phyloP scores from a whole-genome alignment of 2,888 invertebrate genomes.

The Eristalinus aeneus region DNA sequence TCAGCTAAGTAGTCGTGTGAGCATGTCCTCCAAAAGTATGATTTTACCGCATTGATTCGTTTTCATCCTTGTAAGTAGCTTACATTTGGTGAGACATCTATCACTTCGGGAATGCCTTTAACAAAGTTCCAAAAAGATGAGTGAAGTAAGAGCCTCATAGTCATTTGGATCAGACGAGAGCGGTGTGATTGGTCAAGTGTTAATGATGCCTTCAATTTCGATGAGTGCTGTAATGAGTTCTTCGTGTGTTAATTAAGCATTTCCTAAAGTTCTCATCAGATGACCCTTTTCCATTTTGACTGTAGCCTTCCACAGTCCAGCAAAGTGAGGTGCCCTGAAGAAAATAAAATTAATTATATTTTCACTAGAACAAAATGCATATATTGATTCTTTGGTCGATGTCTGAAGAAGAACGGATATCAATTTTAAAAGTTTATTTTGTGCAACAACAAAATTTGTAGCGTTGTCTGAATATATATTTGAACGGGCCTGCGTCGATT shows the following conservation, averaged over 20 bases:
- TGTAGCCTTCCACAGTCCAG: constrained; percentile 38
- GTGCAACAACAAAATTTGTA: constrained; percentile 48
- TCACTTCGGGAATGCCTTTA: constrained; percentile 24
- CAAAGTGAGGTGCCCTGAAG: constrained; percentile 64
- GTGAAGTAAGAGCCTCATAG: constrained; percentile 50
- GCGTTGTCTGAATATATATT: too few species aligned
- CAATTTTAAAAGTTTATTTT: constrained; percentile 31
- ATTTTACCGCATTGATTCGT: constrained; percentile 43
- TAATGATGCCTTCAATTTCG: constrained; percentile 63
- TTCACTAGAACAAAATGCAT: constrained; percentile 35
- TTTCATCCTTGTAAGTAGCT: constrained; percentile 34
- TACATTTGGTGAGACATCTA: constrained; percentile 21
- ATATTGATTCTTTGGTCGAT: not conserved
- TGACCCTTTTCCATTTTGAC: constrained; percentile 57
- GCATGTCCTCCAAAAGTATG: constrained; percentile 61
- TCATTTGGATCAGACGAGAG: constrained; percentile 56
- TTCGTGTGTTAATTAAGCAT: constrained; percentile 53
- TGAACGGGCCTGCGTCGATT: too few species aligned
- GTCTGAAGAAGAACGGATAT: constrained; percentile 14
- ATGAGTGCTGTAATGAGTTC: constrained; percentile 46
- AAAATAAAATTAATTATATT: constrained; percentile 44
- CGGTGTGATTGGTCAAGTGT: constrained; percentile 51
- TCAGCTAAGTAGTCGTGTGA: constrained; percentile 17
- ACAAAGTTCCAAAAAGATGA: constrained; percentile 44
- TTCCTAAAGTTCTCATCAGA: constrained; percentile 39